Evolutionary conservation across 1,140 invertebrate genomes (phyloP).

Genomic region (Spodoptera litura): DNA sequence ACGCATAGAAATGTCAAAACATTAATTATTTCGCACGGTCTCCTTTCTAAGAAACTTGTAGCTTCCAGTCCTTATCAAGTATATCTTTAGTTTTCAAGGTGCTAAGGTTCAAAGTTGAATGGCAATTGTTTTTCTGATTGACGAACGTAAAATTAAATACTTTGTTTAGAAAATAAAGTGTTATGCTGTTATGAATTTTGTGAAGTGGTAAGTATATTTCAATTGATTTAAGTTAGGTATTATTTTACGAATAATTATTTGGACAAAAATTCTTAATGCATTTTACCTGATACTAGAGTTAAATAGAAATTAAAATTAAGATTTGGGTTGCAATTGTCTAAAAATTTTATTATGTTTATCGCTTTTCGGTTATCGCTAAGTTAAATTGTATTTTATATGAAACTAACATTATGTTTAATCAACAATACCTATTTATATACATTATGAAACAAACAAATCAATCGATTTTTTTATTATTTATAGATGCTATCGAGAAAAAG

Average conservation of each 20-base stretch:
- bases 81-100: neutral
- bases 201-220: neutral
- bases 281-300: too few species aligned
- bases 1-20: slow-evolving; percentile 62
- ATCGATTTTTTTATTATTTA: neutral
- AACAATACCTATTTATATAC: too few species aligned
- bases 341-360: too few species aligned
- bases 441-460: too few species aligned
- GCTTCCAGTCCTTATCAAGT: neutral
- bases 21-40: slow-evolving; percentile 68
- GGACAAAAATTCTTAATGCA: too few species aligned
- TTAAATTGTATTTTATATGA: too few species aligned
- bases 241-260: too few species aligned
- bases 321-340: too few species aligned
- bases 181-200: slow-evolving; percentile 26
- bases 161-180: slow-evolving; percentile 32
- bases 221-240: too few species aligned
- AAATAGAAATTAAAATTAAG: too few species aligned
- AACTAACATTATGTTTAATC: too few species aligned
- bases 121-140: neutral
- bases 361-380: too few species aligned
- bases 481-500: slow-evolving; percentile 7
- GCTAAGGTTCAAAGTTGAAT: slow-evolving; percentile 33
- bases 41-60: slow-evolving; percentile 54
- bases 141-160: slow-evolving; percentile 28